Evolutionary conservation across 2,797 vertebrate species (phyloP).

Genomic region (Sternotherus odoratus): DNA sequence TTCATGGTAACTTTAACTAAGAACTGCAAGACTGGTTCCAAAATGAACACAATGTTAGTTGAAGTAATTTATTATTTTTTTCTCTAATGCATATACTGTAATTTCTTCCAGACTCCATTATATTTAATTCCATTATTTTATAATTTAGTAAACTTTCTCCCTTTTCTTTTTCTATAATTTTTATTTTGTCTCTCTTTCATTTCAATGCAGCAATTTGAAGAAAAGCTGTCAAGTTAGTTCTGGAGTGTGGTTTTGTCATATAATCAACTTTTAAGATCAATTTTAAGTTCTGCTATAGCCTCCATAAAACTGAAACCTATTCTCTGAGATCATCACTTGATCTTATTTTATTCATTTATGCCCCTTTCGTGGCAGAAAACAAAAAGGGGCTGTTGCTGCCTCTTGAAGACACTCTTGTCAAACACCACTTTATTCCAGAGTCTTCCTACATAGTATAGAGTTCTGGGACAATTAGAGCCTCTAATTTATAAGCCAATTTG

Average conservation of each 20-base stretch:
- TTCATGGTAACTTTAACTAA: background rate
- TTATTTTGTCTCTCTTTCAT: slow-evolving; percentile 21
- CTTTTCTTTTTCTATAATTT: slow-evolving; percentile 19
- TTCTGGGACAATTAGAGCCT: slow-evolving; percentile 52
- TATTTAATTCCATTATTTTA: slow-evolving; percentile 14
- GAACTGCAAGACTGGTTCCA: background rate
- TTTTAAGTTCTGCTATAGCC: slow-evolving; percentile 47
- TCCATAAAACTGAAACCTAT: slow-evolving; percentile 36
- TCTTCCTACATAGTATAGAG: slow-evolving; percentile 43
- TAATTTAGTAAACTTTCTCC: background rate
- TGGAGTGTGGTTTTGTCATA: slow-evolving; percentile 52
- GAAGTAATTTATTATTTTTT: background rate
- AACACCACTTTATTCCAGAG: slow-evolving; percentile 46
- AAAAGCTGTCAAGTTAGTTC: slow-evolving; percentile 38
- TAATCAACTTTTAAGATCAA: slow-evolving; percentile 53
- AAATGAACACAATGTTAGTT: background rate
- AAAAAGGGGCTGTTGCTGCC: slow-evolving; percentile 18
- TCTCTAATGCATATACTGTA: background rate
- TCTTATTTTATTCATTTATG: background rate
- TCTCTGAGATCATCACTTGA: slow-evolving; percentile 21
- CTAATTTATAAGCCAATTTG: slow-evolving; percentile 55
- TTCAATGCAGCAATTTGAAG: slow-evolving; percentile 37
- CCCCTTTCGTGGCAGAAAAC: background rate
- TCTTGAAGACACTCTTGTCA: slow-evolving; percentile 45
- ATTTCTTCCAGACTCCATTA: background rate